These are phyloP conservation scores for Prietella phreatophila DNA, from an alignment of 2,113 vertebrate species.

Conservation along the genomic window DNA sequence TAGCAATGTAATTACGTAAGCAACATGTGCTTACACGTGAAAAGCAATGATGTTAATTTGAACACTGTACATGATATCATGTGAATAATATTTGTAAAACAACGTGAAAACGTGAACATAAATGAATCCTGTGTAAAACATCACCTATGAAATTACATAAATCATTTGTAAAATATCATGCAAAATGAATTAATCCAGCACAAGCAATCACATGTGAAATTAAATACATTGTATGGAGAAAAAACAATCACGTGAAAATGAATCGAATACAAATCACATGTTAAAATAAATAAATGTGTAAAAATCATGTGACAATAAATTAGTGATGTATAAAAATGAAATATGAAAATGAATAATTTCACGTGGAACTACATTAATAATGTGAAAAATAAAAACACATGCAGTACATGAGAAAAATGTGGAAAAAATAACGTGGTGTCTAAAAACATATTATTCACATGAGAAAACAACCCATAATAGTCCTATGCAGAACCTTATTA, in stretches of 20 bases:
- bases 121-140: background rate
- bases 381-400: background rate
- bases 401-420: too few relatives aligned
- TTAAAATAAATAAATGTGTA: too few relatives aligned
- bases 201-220: background rate
- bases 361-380: background rate
- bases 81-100: background rate
- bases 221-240: background rate
- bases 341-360: too few relatives aligned
- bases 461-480: too few relatives aligned
- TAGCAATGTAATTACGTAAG: background rate
- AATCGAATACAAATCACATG: background rate
- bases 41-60: background rate
- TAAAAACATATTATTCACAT: background rate
- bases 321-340: background rate
- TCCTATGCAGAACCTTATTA: too few relatives aligned
- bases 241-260: background rate
- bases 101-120: background rate
- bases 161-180: background rate
- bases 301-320: background rate
- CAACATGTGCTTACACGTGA: background rate
- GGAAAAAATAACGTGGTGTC: too few relatives aligned
- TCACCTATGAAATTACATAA: background rate
- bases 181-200: too few relatives aligned
- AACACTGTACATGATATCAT: background rate